Percentiles rank a stretch among this genome's conserved stretches.
phyloP scores from a whole-genome alignment of 2,113 vertebrate species.

The Labeo catla region DNA sequence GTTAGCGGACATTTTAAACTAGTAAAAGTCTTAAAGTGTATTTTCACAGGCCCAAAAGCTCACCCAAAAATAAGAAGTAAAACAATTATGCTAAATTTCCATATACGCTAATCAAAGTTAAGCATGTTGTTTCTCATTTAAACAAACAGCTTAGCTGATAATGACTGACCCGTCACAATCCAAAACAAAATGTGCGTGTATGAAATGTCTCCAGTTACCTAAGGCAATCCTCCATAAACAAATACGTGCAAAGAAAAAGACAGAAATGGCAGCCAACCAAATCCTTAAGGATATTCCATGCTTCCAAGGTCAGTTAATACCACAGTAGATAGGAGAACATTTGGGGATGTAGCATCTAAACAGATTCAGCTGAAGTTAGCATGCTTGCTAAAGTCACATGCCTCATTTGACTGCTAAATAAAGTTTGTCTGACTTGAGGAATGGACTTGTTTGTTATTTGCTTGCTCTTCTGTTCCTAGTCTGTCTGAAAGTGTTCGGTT shows the following conservation, averaged over 20 bases:
- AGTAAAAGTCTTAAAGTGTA: background rate
- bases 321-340: background rate
- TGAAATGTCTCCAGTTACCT: conserved; percentile 31
- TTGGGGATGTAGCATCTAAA: background rate
- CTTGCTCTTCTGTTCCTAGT: conserved; percentile 6
- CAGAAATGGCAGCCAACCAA: conserved; percentile 1
- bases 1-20: background rate
- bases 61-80: background rate
- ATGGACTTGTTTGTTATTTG: conserved; percentile 35
- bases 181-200: background rate
- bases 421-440: background rate
- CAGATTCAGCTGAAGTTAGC: background rate
- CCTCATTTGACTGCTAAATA: background rate
- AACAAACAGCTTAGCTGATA: conserved; percentile 17
- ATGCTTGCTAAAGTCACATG: conserved; percentile 1
- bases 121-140: background rate
- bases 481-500: background rate
- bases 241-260: background rate
- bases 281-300: conserved; percentile 1
- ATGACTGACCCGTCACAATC: background rate
- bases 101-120: background rate
- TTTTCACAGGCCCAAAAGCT: background rate
- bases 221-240: conserved; percentile 28
- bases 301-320: conserved; percentile 12
- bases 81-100: background rate